Base-by-base conservation (phyloP, 2,797 vertebrate genomes). In the Gallirallus australis region DNA sequence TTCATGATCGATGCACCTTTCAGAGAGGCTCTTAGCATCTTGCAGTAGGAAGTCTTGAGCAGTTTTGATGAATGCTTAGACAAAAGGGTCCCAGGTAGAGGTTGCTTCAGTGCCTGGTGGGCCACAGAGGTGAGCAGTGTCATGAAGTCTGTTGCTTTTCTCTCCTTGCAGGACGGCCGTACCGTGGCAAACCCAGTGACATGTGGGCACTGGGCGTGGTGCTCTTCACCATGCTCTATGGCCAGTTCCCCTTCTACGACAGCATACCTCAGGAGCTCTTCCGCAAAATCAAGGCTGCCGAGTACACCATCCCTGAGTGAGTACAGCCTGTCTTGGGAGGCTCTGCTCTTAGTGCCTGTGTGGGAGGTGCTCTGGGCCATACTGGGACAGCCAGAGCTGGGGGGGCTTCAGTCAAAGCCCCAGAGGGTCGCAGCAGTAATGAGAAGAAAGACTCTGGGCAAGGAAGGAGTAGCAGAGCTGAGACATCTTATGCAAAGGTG, bases 261-360 rank as follows among this genome's bases (percentile, higher is more conserved):
- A 99, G 99, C 98, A 99, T 99, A 98, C 99, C 99, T 95, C 99
- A 99, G 97, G 99, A 99, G 98, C 99, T 99, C 89, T 99, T 99
- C 98, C 99, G 99, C 66, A 99, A 99, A 97, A 99, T 99, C 98
- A 99, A 99, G 98, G 99, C 99, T 50, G 99, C 99, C 0, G 99
- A 99, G 97, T 99, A 99, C 98, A 98, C 99, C 96, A 99, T 99
- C 97, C 99, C 99, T 2, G 99, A 99, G 99, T 99, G 96, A 99
- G 99, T 99, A 65, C 64, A 42, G 52, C 88, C 59, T 24, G 52
- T 15, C 54, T 11, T 2, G 2, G 78, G 24, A 6, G 30, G 11
- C 35, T 73, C 23, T 39, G 24, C 82, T 37, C 23, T 4, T 25
- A 4, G 23, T 35, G 27, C 87, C 84, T 31, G 33, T 3, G 50